These are phyloP conservation scores for Sialia sialis DNA, from an alignment of 2,113 vertebrate species.

Conservation along the genomic window DNA sequence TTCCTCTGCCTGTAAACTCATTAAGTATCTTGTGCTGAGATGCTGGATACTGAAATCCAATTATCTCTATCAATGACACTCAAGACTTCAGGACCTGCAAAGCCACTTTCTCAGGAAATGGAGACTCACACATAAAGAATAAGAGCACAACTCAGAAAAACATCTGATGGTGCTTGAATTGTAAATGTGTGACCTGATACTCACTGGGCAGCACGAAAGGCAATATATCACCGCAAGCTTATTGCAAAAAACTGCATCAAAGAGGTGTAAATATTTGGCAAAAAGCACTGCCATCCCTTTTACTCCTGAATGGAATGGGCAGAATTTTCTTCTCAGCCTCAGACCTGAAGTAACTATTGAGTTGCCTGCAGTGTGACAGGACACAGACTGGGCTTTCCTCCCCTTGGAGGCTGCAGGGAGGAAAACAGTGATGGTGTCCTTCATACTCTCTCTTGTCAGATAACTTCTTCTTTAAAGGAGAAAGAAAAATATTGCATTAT, in stretches of 20 bases:
- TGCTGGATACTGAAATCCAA: slow-evolving; percentile 46
- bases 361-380: background rate
- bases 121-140: background rate
- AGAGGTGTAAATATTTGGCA: background rate
- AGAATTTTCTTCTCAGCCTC: background rate
- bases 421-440: background rate
- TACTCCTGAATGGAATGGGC: background rate
- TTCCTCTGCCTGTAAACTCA: slow-evolving; percentile 45
- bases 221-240: background rate
- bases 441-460: background rate
- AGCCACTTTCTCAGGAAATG: slow-evolving; percentile 2
- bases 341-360: background rate
- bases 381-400: background rate
- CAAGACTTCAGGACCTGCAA: background rate
- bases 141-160: background rate
- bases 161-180: background rate
- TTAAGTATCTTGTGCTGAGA: slow-evolving; percentile 28
- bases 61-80: slow-evolving; percentile 32
- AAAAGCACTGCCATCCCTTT: background rate
- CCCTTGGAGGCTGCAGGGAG: background rate
- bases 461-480: background rate
- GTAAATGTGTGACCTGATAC: background rate
- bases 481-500: background rate
- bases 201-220: background rate
- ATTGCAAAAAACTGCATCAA: background rate